Conservation (phyloP, 2,113 vertebrate genomes). For the Takifugu flavidus region DNA sequence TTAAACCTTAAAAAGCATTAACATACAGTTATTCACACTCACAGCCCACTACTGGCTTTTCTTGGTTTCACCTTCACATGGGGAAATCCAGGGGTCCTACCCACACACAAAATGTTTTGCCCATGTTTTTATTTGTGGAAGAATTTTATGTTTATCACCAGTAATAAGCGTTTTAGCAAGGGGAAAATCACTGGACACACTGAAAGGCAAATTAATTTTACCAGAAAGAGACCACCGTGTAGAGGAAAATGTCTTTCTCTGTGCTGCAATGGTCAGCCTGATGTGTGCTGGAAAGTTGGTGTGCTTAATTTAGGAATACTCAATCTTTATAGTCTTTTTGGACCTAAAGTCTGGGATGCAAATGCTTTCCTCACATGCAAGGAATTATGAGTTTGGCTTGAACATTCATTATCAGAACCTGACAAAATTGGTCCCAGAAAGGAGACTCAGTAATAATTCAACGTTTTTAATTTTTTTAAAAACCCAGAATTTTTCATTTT, state of each 20-base stretch:
- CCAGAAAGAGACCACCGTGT: slow-evolving; percentile 41
- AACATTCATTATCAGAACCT: too few species aligned
- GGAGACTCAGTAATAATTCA: too few species aligned
- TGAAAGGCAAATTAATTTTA: slow-evolving; percentile 35
- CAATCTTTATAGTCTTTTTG: background rate
- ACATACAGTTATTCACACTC: slow-evolving; percentile 51
- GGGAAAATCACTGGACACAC: slow-evolving; percentile 57
- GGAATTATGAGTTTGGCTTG: too few species aligned
- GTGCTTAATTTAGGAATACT: background rate
- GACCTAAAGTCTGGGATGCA: too few species aligned
- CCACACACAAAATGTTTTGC: slow-evolving; percentile 55
- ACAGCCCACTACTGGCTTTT: slow-evolving; percentile 60
- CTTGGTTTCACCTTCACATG: slow-evolving; percentile 57
- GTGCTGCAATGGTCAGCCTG: background rate
- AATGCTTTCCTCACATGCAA: too few species aligned
- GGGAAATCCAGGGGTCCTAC: slow-evolving; percentile 52
- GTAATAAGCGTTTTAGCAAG: slow-evolving; percentile 32
- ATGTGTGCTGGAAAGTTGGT: slow-evolving; percentile 1
- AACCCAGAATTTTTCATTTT: too few species aligned
- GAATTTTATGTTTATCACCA: slow-evolving; percentile 51
- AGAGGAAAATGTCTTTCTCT: slow-evolving; percentile 15
- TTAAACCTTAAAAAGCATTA: slow-evolving; percentile 45
- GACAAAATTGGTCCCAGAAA: too few species aligned
- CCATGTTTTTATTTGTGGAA: slow-evolving; percentile 68
- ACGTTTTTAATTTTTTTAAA: too few species aligned